Conservation (phyloP, 2,797 vertebrate genomes). For the Tenualosa ilisha region DNA sequence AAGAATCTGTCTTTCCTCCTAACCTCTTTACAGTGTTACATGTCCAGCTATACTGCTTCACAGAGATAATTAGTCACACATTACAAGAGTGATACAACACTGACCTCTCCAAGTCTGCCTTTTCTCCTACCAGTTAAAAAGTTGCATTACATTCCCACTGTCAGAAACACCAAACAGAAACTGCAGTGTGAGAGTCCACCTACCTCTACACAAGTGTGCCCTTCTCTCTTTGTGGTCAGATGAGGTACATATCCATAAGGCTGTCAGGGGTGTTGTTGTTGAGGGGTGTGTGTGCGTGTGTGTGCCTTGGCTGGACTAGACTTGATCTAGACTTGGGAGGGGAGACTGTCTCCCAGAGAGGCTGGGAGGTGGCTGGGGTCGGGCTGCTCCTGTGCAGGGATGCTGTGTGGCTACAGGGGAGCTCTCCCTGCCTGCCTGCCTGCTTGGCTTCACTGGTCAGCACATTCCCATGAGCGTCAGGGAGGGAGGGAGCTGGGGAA, state of each 20-base stretch:
- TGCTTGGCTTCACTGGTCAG: conserved; percentile 20
- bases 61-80: too few relatives aligned
- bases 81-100: too few relatives aligned
- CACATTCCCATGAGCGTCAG: conserved; percentile 30
- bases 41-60: neutral
- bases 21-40: too few relatives aligned
- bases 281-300: neutral
- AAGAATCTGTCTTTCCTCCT: too few relatives aligned
- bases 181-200: neutral
- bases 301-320: neutral
- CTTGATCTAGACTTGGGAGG: neutral
- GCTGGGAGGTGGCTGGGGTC: neutral
- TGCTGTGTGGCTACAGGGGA: neutral
- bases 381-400: neutral
- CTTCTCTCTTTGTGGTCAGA: neutral
- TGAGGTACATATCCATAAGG: neutral
- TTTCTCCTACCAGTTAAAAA: neutral
- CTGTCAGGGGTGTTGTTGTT: neutral
- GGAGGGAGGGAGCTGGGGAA: neutral
- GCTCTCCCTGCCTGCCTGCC: neutral
- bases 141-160: neutral
- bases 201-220: neutral
- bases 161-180: neutral
- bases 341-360: neutral
- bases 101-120: neutral